phyloP scores from a whole-genome alignment of 2,113 vertebrate genomes.

The Gymnobelideus leadbeateri region DNA sequence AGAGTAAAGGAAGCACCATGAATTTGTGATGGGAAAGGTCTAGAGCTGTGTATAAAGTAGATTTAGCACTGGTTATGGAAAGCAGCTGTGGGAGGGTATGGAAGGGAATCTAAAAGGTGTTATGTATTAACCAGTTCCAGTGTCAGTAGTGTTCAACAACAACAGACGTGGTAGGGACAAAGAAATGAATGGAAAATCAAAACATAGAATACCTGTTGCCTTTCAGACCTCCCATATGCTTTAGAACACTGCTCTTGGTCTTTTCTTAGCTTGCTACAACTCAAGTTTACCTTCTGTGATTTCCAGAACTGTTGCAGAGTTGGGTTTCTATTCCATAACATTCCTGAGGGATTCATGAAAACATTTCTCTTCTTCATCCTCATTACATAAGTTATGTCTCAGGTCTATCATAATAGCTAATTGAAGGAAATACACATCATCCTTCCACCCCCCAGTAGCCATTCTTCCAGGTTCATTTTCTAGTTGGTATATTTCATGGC shows the following conservation, averaged over 20 bases:
- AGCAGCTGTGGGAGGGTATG: neutral
- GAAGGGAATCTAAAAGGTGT: neutral
- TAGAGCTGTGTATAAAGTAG: conserved; percentile 6
- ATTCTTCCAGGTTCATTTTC: neutral
- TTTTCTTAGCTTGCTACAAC: fast-evolving
- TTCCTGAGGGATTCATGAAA: neutral
- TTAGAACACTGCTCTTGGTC: neutral
- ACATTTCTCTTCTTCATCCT: fast-evolving
- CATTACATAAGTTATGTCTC: neutral
- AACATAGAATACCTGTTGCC: conserved; percentile 71
- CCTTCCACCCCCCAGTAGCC: neutral
- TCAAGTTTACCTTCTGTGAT: fast-evolving
- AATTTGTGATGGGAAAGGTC: neutral
- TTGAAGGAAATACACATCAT: neutral
- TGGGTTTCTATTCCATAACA: neutral
- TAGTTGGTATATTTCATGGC: neutral
- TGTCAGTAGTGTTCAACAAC: neutral
- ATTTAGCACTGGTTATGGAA: neutral
- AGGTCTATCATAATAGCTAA: neutral
- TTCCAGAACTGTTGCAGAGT: fast-evolving
- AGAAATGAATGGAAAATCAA: neutral
- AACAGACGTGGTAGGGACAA: neutral
- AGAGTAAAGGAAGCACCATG: neutral
- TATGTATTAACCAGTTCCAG: neutral
- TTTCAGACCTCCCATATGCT: fast-evolving